Conservation (phyloP, 2,797 vertebrate species). For the Clangula hyemalis region DNA sequence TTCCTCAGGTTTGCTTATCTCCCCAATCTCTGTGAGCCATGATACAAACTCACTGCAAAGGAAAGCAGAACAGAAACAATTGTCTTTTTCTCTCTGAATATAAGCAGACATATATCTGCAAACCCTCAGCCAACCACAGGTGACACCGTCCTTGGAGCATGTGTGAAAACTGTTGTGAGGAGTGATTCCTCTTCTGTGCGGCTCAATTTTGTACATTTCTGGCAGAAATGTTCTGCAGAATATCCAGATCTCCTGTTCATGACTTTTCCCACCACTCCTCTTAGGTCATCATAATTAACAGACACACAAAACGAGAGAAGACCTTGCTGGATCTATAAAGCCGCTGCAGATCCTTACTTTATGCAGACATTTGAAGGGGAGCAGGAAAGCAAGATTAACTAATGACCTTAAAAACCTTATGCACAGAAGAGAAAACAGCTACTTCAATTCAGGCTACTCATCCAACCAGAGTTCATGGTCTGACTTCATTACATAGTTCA, state of each 20-base stretch:
- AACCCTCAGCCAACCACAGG: neutral
- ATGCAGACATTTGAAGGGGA: neutral
- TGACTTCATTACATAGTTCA: neutral
- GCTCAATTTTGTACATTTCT: neutral
- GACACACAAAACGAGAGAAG: neutral
- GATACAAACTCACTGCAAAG: constrained; percentile 92
- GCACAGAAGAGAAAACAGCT: neutral
- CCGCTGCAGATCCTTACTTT: neutral
- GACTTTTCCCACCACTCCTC: neutral
- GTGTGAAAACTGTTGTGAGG: neutral
- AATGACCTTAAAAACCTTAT: neutral
- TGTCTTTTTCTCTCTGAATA: neutral
- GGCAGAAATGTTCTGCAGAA: neutral
- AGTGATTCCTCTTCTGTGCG: neutral
- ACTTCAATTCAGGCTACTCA: neutral
- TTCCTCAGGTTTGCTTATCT: constrained; percentile 97
- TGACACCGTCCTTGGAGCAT: neutral
- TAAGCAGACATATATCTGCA: neutral
- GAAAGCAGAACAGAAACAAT: constrained; percentile 29
- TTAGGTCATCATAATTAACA: neutral
- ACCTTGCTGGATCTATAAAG: neutral
- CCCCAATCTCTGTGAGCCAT: constrained; percentile 95
- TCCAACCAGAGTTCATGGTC: neutral
- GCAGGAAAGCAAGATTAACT: neutral
- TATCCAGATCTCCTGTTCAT: neutral